These are phyloP conservation scores for Grantiella picta DNA, from an alignment of 2,113 vertebrate genomes.

Conservation along the genomic window DNA sequence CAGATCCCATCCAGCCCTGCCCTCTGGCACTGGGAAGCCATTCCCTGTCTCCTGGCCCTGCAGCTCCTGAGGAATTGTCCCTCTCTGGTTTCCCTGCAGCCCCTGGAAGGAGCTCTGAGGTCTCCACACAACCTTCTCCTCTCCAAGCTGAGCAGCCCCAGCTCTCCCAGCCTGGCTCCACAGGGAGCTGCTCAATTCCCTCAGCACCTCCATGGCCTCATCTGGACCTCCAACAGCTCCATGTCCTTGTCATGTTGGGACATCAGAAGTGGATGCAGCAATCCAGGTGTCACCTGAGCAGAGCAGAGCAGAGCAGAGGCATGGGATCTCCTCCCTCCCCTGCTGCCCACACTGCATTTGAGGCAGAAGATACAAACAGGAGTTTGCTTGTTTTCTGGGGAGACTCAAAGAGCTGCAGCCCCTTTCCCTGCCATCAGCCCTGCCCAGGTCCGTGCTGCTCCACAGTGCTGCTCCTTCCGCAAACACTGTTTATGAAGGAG, in stretches of 20 bases:
- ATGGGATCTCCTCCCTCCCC: background rate
- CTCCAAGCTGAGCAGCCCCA: background rate
- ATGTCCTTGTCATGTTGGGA: no score
- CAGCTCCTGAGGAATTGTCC: background rate
- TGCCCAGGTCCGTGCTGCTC: background rate
- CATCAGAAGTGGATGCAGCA: background rate
- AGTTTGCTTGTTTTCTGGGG: background rate
- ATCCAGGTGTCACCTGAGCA: background rate
- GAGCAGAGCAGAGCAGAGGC: background rate
- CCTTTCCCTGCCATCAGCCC: background rate
- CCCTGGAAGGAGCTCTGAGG: background rate
- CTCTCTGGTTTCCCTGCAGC: background rate
- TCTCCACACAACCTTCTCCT: background rate
- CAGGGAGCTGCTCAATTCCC: background rate
- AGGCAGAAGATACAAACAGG: background rate
- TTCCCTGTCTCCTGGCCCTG: rapidly evolving
- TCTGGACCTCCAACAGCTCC: background rate
- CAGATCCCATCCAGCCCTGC: rapidly evolving
- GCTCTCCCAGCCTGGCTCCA: background rate
- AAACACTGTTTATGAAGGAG: background rate
- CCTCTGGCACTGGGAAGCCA: background rate
- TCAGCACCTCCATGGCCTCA: no score
- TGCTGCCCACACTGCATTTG: rapidly evolving
- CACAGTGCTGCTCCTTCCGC: background rate
- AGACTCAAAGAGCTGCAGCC: background rate